phyloP scores from a whole-genome alignment of 2,888 invertebrate genomes.

The Archaeoteleia sp. region DNA sequence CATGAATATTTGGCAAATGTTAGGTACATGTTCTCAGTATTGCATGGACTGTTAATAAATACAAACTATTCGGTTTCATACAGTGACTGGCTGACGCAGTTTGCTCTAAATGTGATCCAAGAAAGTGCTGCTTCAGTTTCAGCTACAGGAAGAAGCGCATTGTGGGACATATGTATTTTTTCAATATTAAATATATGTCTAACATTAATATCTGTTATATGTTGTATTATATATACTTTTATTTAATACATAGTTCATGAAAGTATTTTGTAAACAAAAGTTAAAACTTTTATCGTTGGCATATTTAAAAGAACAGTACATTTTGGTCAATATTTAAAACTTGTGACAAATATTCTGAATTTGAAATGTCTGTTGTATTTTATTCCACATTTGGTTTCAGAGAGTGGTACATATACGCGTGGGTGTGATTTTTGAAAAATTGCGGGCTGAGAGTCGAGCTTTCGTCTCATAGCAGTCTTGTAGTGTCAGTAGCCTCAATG shows the following conservation, averaged over 20 bases:
- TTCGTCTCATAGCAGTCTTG: constrained; percentile 1
- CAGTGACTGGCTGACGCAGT: constrained; percentile 4
- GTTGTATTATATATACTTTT: no score
- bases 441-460: constrained; percentile 8
- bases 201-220: no score
- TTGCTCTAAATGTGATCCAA: constrained; percentile 2
- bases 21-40: constrained; percentile 12
- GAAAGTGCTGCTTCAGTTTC: constrained; percentile 10
- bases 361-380: no score
- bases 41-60: constrained; percentile 9
- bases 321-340: no score
- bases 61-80: constrained; percentile 15
- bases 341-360: no score
- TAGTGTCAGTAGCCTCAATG: constrained; percentile 9
- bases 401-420: background rate
- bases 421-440: constrained; percentile 2
- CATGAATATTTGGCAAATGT: constrained; percentile 17
- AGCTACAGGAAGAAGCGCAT: background rate
- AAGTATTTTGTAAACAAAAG: no score
- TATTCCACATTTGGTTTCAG: background rate
- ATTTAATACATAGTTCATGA: no score
- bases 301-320: no score
- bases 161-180: no score
- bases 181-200: no score
- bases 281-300: no score